Evolutionary conservation across 2,888 invertebrate genomes (phyloP), one percentile per base, ranked within the genome.

Genomic region (Alloscopus bannaensis): DNA sequence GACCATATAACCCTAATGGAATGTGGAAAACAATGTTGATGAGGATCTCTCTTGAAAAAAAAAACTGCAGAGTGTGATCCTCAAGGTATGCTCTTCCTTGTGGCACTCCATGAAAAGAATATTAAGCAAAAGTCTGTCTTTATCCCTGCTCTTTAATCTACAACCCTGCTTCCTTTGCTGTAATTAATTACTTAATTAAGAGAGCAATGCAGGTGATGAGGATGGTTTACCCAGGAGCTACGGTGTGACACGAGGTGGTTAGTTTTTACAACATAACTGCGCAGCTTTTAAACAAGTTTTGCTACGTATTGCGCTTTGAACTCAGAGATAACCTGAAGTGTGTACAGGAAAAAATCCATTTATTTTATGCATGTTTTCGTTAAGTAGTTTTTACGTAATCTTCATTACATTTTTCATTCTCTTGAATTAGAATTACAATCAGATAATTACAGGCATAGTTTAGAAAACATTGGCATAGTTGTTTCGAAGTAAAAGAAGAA

Each of bases 151-250:
- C 20, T 24, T 52, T 59, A 31, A 31, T 59, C 31, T 59, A 1
- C 29, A 2, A 11, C 31, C 29, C 18, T n/a, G 57, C 18, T 16
- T 18, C 2, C 59, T 59, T 28, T 59, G n/a, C 31, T 16, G 29
- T 28, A 59, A 59, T 59, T 64, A 64, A 64, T 64, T 64, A 31
- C 64, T 64, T 42, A 64, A 64, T 64, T 64, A 64, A 45, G n/a
- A 24, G 64, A 24, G 42, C 18, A 24, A 55, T 55, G 55, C 4
- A 24, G 52, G 2, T 16, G 36, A 40, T 62, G 20, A 64, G 11
- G 26, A 16, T 24, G 20, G 24, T 13, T n/a, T 64, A 18, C 45
- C 64, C 64, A 45, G 64, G 26, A 64, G 64, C 64, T 29, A 59
- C n/a, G 45, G 3, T 45, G 45, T 45, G 45, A 45, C 45, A 45